Base-by-base conservation (phyloP, 1,140 invertebrate genomes). In the Bathynomus jamesi region DNA sequence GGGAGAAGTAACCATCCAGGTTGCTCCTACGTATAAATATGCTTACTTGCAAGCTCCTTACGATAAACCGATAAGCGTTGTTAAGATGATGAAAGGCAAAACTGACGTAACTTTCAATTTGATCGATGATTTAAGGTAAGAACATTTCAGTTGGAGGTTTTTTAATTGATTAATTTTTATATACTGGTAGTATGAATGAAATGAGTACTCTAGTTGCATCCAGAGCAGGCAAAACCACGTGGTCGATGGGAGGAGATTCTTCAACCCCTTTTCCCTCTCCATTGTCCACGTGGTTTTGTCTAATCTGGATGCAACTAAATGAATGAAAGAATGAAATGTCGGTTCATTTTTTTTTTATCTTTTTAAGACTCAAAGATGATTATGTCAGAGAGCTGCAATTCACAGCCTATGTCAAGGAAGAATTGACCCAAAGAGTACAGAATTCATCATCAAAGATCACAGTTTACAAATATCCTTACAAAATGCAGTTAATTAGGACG, bases 351-450 rank as follows among this genome's bases (percentile, higher is more conserved):
- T 65, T 66, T 28, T 60, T 65, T 17, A 1, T 10, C 10, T 27
- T 25, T 28, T 79, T 61, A 68, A 86, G 86, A 70, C 79, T 91
- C 8, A 87, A 85, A 5, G 89, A 91, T 78, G 90, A 91, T 73
- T 91, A 87, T 31, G 88, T 89, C 71, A 84, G 91, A 75, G 86
- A 87, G 27, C 85, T 94, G 13, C 86, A 89, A 68, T 85, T 94
- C 63, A 90, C 93, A 79, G 91, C 90, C 0, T 85, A 88, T 17
- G 86, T 94, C 1, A 90, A 92, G 82, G 93, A 95, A 83, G 87
- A 85, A 62, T 82, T 91, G 69, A 94, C 92, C 2, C 87, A 90
- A 25, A 84, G 91, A 72, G 86, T 89, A 77, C 93, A 95, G 80
- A 96, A 95, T 82, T 86, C 87, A 10, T 87, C 91, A 0, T 82